Evolutionary conservation across 2,888 invertebrate species (phyloP).

Genomic region (Panopea generosa): DNA sequence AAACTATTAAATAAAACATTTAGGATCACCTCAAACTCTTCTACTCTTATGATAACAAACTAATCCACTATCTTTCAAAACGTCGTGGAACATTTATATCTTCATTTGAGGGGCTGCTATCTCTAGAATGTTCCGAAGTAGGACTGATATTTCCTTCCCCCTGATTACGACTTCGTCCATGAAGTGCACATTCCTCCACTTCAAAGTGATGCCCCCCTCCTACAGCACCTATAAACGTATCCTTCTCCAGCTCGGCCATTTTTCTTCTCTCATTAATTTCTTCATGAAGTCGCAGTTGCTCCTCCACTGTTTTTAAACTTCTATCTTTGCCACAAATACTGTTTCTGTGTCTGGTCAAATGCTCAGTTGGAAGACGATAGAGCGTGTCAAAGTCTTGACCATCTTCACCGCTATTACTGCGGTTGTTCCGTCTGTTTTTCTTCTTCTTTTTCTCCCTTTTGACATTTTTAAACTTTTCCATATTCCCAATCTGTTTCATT

Average conservation of each 20-base stretch:
- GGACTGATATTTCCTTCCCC: slow-evolving; percentile 54
- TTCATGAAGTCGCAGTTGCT: slow-evolving; percentile 64
- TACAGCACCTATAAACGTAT: slow-evolving; percentile 66
- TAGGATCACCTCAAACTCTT: too few relatives aligned
- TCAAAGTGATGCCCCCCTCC: slow-evolving; percentile 63
- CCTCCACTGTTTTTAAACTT: slow-evolving; percentile 54
- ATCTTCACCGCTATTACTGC: slow-evolving; percentile 59
- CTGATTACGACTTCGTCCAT: slow-evolving; percentile 19
- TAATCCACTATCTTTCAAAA: slow-evolving; percentile 49
- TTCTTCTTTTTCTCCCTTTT: slow-evolving; percentile 66
- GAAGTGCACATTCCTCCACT: slow-evolving; percentile 30
- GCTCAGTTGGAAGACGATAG: slow-evolving; percentile 78
- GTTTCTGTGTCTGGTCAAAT: slow-evolving; percentile 64
- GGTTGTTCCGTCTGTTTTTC: slow-evolving; percentile 61
- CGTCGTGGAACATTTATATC: slow-evolving; percentile 46
- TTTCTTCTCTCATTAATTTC: slow-evolving; percentile 65
- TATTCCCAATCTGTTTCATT: slow-evolving; percentile 31
- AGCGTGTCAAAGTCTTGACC: slow-evolving; percentile 74
- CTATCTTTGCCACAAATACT: slow-evolving; percentile 55
- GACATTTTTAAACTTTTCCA: slow-evolving; percentile 46
- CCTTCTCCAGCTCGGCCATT: slow-evolving; percentile 65
- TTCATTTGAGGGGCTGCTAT: slow-evolving; percentile 65
- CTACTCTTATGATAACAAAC: too few relatives aligned
- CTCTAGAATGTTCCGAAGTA: slow-evolving; percentile 57
- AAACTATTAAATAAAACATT: too few relatives aligned